These are phyloP conservation scores for Mirza zaza DNA, from an alignment of 2,113 vertebrate genomes.

Conservation along the genomic window DNA sequence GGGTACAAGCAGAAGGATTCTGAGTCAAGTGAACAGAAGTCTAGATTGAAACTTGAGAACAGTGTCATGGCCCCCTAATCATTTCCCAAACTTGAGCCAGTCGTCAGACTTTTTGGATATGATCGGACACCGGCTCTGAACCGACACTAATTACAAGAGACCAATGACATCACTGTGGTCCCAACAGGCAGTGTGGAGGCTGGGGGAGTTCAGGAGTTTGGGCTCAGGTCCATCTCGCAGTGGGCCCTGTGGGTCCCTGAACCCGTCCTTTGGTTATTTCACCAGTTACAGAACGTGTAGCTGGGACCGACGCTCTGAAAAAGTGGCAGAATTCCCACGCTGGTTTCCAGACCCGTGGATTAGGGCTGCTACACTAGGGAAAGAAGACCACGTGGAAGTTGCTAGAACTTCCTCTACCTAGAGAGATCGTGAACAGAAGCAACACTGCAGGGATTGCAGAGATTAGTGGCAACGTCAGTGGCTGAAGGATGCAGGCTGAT, in stretches of 20 bases:
- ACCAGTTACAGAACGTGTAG: neutral
- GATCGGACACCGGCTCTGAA: neutral
- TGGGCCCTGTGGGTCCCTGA: neutral
- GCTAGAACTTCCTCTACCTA: neutral
- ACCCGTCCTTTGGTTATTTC: neutral
- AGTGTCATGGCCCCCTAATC: neutral
- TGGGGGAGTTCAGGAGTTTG: neutral
- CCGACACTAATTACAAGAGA: neutral
- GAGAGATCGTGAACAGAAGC: neutral
- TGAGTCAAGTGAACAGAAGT: neutral
- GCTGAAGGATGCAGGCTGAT: neutral
- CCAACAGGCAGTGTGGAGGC: neutral
- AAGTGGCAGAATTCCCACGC: neutral
- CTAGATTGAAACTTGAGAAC: neutral
- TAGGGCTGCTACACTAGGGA: neutral
- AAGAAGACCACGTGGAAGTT: neutral
- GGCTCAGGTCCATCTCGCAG: neutral
- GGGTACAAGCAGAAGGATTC: neutral
- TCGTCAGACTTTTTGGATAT: neutral
- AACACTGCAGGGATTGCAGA: neutral
- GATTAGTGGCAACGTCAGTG: neutral
- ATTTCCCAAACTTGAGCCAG: neutral
- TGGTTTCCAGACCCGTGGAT: neutral
- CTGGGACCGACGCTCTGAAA: neutral
- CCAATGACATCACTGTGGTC: neutral